Base-by-base conservation (phyloP, 1,140 invertebrate species). In the Plectrocnemia conspersa region DNA sequence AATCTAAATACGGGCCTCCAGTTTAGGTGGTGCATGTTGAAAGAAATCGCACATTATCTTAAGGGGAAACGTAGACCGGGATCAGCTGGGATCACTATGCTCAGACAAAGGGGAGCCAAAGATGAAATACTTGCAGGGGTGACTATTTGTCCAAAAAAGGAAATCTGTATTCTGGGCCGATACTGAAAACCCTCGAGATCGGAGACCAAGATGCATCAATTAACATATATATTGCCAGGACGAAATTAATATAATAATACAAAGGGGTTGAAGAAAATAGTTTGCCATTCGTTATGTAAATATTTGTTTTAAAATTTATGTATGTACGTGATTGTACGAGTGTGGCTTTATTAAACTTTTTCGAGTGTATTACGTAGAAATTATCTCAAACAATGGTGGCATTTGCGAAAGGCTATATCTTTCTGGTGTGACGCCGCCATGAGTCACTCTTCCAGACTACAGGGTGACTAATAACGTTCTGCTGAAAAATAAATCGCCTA, bases 21-120 rank as follows among this genome's bases (percentile, higher is more conserved):
- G 33, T n/a, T n/a, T n/a, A 38, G 47, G 47, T 50, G 33, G 25
- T 35, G 47, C 47, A 50, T 48, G 46, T 48, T 48, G 46, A 48
- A 50, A 50, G 47, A 50, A 50, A 50, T 50, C 47, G 33, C 29
- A 50, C 47, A 50, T 50, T 50, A 50, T 50, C 47, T 50, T 50
- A 38, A 50, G 47, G 47, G 47, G n/a, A 7, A 27, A 47, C 35
- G 6, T 7, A 5, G 18, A 16, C 33, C 33, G 19, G 33, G 47
- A 50, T 50, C 47, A 50, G 47, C 47, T 50, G 47, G 35, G 35
- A 38, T 38, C 35, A 38, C 44, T 27, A 16, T 18, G 15, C 24
- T 16, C 33, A n/a, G n/a, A n/a, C n/a, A n/a, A n/a, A 27, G 15
- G 44, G 44, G 44, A 16, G n/a, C 44, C 5, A 47, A 32, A 44